Conservation (phyloP, 2,888 invertebrate genomes). For the Drosophila kuntzei region DNA sequence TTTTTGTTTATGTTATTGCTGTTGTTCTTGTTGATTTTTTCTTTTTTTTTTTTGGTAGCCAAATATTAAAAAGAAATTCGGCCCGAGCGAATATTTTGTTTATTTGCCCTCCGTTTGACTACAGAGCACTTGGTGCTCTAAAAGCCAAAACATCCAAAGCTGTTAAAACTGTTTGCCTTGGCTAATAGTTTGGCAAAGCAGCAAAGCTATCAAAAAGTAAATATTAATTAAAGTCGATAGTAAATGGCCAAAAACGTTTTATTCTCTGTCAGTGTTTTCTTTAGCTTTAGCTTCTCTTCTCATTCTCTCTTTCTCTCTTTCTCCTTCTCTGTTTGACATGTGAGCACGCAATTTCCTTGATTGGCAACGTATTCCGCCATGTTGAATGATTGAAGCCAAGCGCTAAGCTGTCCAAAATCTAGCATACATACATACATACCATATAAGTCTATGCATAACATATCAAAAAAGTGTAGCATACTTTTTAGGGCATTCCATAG, state of each 20-base stretch:
- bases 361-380: conserved; percentile 62
- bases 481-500: conserved; percentile 57
- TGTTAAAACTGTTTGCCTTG: conserved; percentile 78
- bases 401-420: conserved; percentile 63
- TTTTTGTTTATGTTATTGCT: conserved; percentile 26
- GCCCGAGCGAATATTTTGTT: conserved; percentile 69
- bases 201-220: conserved; percentile 65
- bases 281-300: neutral
- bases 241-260: conserved; percentile 79
- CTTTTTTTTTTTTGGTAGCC: conserved; percentile 33
- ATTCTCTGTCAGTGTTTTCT: conserved; percentile 27
- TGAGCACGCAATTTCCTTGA: conserved; percentile 82
- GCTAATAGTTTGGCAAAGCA: conserved; percentile 71
- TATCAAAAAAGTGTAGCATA: conserved; percentile 65
- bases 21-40: conserved; percentile 25
- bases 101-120: conserved; percentile 74
- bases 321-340: conserved; percentile 68
- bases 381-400: conserved; percentile 70
- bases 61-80: conserved; percentile 66
- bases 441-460: conserved; percentile 60
- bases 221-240: conserved; percentile 82
- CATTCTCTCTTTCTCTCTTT: conserved; percentile 42
- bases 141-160: conserved; percentile 73
- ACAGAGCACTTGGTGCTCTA: conserved; percentile 56
- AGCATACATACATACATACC: conserved; percentile 50